Evolutionary conservation across 2,113 vertebrate species (phyloP).

Genomic region (Scatophagus argus): DNA sequence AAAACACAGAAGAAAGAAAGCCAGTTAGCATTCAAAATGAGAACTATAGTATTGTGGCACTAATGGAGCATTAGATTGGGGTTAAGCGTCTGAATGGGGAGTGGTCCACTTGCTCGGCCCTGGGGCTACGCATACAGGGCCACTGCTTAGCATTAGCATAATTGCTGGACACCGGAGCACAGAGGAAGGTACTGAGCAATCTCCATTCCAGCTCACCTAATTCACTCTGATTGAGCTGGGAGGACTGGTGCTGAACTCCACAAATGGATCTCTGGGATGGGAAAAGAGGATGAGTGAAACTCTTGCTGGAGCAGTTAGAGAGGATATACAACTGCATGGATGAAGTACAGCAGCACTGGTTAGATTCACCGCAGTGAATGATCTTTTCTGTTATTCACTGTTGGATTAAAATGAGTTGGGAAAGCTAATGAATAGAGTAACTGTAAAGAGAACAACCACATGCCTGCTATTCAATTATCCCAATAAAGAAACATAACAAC

Average conservation of each 20-base stretch:
- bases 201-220: conserved; percentile 65
- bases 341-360: conserved; percentile 5
- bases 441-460: conserved; percentile 39
- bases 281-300: conserved; percentile 29
- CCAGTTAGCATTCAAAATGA: conserved; percentile 68
- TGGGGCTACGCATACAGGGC: conserved; percentile 65
- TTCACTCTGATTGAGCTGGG: conserved; percentile 73
- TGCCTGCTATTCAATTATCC: conserved; percentile 37
- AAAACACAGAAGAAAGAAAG: conserved; percentile 49
- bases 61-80: conserved; percentile 84
- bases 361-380: conserved; percentile 6
- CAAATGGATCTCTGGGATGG: conserved; percentile 52
- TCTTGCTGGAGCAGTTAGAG: conserved; percentile 34
- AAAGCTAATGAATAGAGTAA: conserved; percentile 34
- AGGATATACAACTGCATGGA: conserved; percentile 20
- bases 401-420: conserved; percentile 13
- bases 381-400: conserved; percentile 12
- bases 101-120: conserved; percentile 71
- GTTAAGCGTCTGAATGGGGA: conserved; percentile 81
- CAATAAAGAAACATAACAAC: conserved; percentile 55
- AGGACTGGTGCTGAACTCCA: conserved; percentile 64
- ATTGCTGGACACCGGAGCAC: conserved; percentile 75
- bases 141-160: conserved; percentile 78
- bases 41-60: conserved; percentile 70
- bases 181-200: conserved; percentile 64